These are phyloP conservation scores for Drosophila busckii DNA, from an alignment of 1,140 invertebrate genomes.

Conservation along the genomic window DNA sequence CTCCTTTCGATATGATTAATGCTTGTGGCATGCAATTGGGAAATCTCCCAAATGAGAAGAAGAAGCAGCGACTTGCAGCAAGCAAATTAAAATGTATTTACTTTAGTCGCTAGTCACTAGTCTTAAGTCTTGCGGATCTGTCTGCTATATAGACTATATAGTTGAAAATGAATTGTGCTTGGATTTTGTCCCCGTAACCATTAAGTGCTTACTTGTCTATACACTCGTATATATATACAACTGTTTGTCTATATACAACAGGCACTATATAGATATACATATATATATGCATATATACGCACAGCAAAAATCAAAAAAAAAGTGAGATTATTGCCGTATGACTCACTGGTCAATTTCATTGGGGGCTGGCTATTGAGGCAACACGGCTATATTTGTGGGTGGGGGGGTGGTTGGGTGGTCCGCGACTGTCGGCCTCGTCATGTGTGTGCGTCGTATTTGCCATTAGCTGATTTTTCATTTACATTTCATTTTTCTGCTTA, in stretches of 20 bases:
- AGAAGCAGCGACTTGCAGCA: no score
- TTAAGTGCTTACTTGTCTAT: constrained; percentile 19
- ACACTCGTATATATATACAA: constrained; percentile 1
- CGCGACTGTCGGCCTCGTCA: constrained; percentile 46
- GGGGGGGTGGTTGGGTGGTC: neutral
- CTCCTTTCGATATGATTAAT: no score
- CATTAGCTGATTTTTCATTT: constrained; percentile 24
- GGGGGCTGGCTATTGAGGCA: neutral
- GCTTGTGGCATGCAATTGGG: no score
- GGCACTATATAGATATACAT: constrained; percentile 2
- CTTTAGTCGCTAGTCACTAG: no score
- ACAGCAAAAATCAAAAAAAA: constrained; percentile 75
- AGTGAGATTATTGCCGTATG: constrained; percentile 73
- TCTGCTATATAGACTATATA: no score
- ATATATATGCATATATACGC: constrained; percentile 26
- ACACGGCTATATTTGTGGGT: neutral
- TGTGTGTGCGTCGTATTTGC: constrained; percentile 12
- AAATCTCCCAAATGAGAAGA: no score
- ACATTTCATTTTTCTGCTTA: neutral
- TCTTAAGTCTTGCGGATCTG: no score
- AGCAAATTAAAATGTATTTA: no score
- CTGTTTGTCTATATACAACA: constrained; percentile 14
- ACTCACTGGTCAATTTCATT: constrained; percentile 44
- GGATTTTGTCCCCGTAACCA: constrained; percentile 38
- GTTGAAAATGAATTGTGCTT: no score